A percentile compares a stretch with the other conserved stretches of the same genome.
Conservation (phyloP, 2,888 invertebrate genomes). For the Cantharis rustica region DNA sequence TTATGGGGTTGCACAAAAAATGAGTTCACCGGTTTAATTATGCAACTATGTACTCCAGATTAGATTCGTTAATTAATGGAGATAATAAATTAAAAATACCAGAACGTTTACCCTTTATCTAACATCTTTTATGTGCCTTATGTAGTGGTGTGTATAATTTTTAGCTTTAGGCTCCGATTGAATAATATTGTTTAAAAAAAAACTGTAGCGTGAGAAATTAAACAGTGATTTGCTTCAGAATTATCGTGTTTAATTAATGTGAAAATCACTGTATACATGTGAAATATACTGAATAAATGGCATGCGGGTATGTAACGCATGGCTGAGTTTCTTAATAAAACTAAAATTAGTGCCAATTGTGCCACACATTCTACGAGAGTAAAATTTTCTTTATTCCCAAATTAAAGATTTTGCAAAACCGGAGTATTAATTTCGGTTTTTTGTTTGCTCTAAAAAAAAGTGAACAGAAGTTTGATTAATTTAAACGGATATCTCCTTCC, state of each 20-base stretch:
- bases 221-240: neutral
- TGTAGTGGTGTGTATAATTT: neutral
- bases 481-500: neutral
- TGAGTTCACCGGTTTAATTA: neutral
- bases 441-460: neutral
- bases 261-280: constrained; percentile 6
- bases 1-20: neutral
- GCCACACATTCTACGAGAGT: neutral
- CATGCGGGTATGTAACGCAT: constrained; percentile 6
- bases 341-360: neutral
- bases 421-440: neutral
- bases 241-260: constrained; percentile 16
- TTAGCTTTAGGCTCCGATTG: neutral
- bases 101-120: neutral
- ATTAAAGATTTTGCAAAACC: neutral
- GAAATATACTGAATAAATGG: neutral
- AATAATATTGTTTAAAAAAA: constrained; percentile 3
- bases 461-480: neutral
- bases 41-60: neutral
- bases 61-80: neutral
- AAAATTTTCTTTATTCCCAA: neutral
- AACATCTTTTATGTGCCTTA: neutral
- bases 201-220: constrained; percentile 3
- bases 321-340: neutral
- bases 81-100: neutral